Percentiles rank a stretch among this genome's conserved stretches.
Evolutionary conservation across 2,797 vertebrate species (phyloP).

Genomic region (Enteromius trimaculatus): DNA sequence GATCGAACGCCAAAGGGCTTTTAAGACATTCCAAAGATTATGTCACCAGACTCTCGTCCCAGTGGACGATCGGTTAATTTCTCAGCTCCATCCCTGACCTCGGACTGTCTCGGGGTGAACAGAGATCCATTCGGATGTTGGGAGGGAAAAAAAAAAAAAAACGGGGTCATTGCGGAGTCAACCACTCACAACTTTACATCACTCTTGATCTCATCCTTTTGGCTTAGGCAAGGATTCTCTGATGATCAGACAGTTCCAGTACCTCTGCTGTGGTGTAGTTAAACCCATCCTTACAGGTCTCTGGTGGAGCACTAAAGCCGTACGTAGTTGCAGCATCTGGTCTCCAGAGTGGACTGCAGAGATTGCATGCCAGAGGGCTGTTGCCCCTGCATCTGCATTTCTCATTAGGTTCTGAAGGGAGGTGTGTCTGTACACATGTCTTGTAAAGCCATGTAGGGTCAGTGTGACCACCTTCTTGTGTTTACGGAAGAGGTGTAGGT

Average conservation of each 20-base stretch:
- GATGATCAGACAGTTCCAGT: constrained; percentile 31
- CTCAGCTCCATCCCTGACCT: constrained; percentile 39
- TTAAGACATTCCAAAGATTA: constrained; percentile 70
- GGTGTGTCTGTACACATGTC: constrained; percentile 47
- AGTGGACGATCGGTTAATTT: constrained; percentile 66
- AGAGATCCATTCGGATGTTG: constrained; percentile 30
- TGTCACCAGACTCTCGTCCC: constrained; percentile 69
- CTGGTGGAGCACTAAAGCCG: constrained; percentile 24
- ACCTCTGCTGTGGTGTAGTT: constrained; percentile 27
- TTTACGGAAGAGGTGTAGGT: constrained; percentile 9
- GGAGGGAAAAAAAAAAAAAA: constrained; percentile 3
- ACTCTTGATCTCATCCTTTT: constrained; percentile 49
- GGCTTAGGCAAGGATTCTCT: constrained; percentile 25
- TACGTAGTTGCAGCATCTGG: constrained; percentile 37
- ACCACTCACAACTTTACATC: constrained; percentile 48
- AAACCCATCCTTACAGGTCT: constrained; percentile 53
- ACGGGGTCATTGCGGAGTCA: constrained; percentile 23
- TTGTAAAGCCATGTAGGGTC: constrained; percentile 30
- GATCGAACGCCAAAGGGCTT: constrained; percentile 60
- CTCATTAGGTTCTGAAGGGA: constrained; percentile 47
- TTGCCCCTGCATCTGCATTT: constrained; percentile 55
- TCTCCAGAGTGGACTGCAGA: constrained; percentile 40
- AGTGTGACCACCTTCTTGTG: not conserved
- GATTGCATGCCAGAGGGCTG: constrained; percentile 49
- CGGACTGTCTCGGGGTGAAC: constrained; percentile 24